Evolutionary conservation across 2,888 invertebrate species (phyloP), one percentile per base, ranked within the genome.

Genomic region (Tenthredo distinguenda): DNA sequence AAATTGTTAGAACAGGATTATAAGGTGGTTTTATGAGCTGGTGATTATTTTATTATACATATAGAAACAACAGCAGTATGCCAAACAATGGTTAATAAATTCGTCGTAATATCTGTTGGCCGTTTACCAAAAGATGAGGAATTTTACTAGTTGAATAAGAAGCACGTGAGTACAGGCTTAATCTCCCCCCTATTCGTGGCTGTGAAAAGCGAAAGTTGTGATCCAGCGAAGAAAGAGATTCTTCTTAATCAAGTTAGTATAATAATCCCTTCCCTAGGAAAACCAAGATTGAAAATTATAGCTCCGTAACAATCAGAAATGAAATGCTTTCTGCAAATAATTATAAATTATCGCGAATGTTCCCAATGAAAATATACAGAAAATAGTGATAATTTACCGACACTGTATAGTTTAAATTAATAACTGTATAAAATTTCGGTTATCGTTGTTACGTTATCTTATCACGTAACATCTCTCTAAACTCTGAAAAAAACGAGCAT

Each of bases 91-190:
- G 62, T 37, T 62, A 40, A 68, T 62, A 81, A 55, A 77, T 37
- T 40, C 58, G 62, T 81, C 81, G 40, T 81, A 40, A 81, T 21
- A 81, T 81, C 0, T 81, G 21, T 21, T 81, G 81, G 81, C 81
- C 40, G 1, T 31, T 62, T 40, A 81, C 81, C 81, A 81, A 58
- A 40, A 37, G 1, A 62, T 62, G 37, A 81, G 62, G 62, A 81
- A 62, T 81, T 58, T 62, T 62, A 26, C n/a, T 40, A 26, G 40
- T 81, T 37, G 81, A 31, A 81, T 62, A 9, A 81, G 79, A 81
- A 81, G 4, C 72, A 74, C 26, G 72, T 43, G 43, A 74, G 21
- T 18, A 7, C 6, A n/a, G 21, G 9, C 3, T 12, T 21, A 40
- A 74, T 74, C 21, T 43, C 18, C n/a, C n/a, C 71, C 71, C 40